A percentile compares a stretch with the other conserved stretches of the same genome.
Evolutionary conservation across 2,888 invertebrate species (phyloP).

Genomic region (Rhagophthalmus giganteus): DNA sequence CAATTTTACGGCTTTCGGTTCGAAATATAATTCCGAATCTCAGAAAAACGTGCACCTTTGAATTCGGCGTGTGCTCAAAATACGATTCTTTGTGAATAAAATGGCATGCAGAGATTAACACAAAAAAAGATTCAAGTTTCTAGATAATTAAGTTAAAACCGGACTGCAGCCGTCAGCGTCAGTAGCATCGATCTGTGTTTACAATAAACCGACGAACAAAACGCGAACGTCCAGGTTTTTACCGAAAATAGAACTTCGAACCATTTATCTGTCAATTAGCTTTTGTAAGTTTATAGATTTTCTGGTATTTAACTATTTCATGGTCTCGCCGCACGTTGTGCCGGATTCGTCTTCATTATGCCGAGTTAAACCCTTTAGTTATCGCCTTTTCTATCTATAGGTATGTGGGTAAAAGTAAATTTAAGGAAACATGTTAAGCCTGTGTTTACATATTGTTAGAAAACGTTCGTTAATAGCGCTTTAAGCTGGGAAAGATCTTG

Average conservation of each 20-base stretch:
- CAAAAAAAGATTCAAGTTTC: slow-evolving; percentile 45
- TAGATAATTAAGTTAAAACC: slow-evolving; percentile 49
- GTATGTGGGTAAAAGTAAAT: too few species aligned
- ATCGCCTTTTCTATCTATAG: too few species aligned
- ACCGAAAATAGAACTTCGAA: slow-evolving; percentile 27
- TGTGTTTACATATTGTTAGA: too few species aligned
- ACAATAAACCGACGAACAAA: slow-evolving; percentile 42
- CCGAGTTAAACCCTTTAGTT: slow-evolving; percentile 7
- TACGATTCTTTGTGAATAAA: slow-evolving; percentile 34
- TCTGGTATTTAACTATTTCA: slow-evolving; percentile 13
- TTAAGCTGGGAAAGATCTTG: too few species aligned
- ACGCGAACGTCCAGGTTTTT: slow-evolving; percentile 29
- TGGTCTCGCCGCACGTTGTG: slow-evolving; percentile 14
- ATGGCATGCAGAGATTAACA: slow-evolving; percentile 38
- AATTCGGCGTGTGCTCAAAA: slow-evolving; percentile 41
- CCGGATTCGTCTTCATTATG: slow-evolving; percentile 4
- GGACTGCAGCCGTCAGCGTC: slow-evolving; percentile 34
- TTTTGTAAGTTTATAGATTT: slow-evolving; percentile 27
- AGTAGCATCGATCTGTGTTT: slow-evolving; percentile 37
- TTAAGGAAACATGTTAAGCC: too few species aligned
- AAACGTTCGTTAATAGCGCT: too few species aligned
- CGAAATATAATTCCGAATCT: slow-evolving; percentile 36
- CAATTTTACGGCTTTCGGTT: slow-evolving; percentile 41
- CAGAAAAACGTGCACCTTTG: slow-evolving; percentile 31
- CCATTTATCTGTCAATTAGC: slow-evolving; percentile 34